Conservation (phyloP, 2,113 vertebrate genomes). For the Plecturocebus donacophilus region DNA sequence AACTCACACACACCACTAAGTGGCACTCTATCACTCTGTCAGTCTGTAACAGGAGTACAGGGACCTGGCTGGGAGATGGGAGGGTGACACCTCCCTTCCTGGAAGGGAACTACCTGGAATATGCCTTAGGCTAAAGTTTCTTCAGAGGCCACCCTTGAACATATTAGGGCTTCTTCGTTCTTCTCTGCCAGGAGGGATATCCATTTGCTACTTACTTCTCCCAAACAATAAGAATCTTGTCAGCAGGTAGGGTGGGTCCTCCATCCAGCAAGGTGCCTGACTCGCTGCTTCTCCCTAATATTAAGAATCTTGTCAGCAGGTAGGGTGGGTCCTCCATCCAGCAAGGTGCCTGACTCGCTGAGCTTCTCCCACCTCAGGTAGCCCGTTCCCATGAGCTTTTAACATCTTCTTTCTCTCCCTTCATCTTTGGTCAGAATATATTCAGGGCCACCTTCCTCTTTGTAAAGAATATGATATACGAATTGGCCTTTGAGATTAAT, state of each 20-base stretch:
- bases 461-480: neutral
- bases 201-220: neutral
- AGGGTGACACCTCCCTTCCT: neutral
- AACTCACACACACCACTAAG: neutral
- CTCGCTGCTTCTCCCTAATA: neutral
- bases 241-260: neutral
- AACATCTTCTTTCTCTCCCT: neutral
- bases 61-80: too few species aligned
- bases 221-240: neutral
- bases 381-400: neutral
- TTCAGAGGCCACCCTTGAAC: neutral
- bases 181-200: neutral
- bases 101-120: neutral
- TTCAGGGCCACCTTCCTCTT: neutral
- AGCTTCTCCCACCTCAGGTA: neutral
- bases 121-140: neutral
- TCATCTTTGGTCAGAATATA: neutral
- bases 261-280: neutral
- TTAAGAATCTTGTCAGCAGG: neutral
- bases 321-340: neutral
- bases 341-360: rapidly evolving
- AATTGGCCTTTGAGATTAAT: neutral
- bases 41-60: neutral
- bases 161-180: neutral
- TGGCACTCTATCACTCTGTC: neutral